Evolutionary conservation across 2,113 vertebrate genomes (phyloP).

Genomic region (Ellobius talpinus): DNA sequence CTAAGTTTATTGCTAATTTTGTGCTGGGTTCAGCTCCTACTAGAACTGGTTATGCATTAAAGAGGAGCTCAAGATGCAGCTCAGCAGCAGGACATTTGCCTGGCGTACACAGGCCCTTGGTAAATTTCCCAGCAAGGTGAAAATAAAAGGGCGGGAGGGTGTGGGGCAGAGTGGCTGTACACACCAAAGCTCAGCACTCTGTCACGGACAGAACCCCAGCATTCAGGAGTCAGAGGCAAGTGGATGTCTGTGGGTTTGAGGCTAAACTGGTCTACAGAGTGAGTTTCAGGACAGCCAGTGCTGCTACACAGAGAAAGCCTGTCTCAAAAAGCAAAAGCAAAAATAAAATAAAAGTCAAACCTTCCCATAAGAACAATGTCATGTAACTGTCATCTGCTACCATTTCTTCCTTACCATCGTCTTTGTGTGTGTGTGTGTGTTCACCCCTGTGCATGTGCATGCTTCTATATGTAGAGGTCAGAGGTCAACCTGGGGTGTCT

Average conservation of each 20-base stretch:
- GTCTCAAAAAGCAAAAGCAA: background rate
- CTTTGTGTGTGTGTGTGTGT: background rate
- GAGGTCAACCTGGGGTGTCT: background rate
- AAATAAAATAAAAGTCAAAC: background rate
- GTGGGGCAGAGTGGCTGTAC: background rate
- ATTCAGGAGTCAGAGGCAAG: background rate
- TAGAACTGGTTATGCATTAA: background rate
- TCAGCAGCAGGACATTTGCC: background rate
- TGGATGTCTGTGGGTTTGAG: background rate
- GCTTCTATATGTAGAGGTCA: background rate
- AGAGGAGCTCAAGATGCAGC: background rate
- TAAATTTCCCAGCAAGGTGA: background rate
- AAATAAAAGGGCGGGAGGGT: background rate
- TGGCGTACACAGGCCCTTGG: background rate
- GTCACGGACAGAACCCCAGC: background rate
- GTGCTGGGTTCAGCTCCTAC: slow-evolving; percentile 4
- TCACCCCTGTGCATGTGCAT: background rate
- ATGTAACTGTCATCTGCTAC: background rate
- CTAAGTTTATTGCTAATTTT: slow-evolving; percentile 16
- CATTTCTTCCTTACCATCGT: background rate
- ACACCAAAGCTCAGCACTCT: too few species aligned
- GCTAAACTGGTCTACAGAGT: background rate
- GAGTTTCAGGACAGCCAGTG: too few species aligned
- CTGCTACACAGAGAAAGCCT: background rate
- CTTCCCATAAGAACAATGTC: background rate